These are phyloP conservation scores for Hyphantria cunea DNA, from an alignment of 1,140 invertebrate species.

Conservation along the genomic window DNA sequence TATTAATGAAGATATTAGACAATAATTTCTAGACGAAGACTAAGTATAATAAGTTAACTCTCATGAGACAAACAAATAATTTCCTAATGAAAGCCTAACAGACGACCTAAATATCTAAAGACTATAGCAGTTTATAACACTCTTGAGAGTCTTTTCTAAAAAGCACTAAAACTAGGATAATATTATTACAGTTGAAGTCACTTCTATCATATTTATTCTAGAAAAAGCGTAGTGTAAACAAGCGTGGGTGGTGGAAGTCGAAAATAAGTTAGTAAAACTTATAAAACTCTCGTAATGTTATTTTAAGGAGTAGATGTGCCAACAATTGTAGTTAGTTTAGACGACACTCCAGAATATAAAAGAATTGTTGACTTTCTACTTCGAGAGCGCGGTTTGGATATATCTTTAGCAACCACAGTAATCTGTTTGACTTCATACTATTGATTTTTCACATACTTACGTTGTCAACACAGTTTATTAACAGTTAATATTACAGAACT, in stretches of 20 bases:
- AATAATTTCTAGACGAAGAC: too few species aligned
- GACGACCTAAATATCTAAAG: neutral
- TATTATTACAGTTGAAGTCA: neutral
- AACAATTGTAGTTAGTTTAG: slow-evolving; percentile 43
- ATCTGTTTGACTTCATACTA: slow-evolving; percentile 55
- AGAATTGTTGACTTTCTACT: slow-evolving; percentile 69
- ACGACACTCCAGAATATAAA: slow-evolving; percentile 67
- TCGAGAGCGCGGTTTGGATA: slow-evolving; percentile 62
- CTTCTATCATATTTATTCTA: neutral
- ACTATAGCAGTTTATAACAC: neutral
- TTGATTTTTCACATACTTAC: slow-evolving; percentile 76
- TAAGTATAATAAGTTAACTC: too few species aligned
- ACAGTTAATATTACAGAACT: slow-evolving; percentile 35
- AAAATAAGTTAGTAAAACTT: slow-evolving; percentile 17
- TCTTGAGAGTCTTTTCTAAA: neutral
- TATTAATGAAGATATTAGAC: too few species aligned
- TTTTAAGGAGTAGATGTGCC: slow-evolving; percentile 25
- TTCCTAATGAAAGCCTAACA: too few species aligned
- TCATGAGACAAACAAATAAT: too few species aligned
- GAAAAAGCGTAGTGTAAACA: neutral
- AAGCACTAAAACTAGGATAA: neutral
- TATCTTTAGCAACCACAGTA: slow-evolving; percentile 77
- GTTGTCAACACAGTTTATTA: slow-evolving; percentile 65
- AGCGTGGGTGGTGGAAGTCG: neutral
- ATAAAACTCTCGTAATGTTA: slow-evolving; percentile 19